Conservation (phyloP, 2,113 vertebrate species). For the Raphicerus campestris region DNA sequence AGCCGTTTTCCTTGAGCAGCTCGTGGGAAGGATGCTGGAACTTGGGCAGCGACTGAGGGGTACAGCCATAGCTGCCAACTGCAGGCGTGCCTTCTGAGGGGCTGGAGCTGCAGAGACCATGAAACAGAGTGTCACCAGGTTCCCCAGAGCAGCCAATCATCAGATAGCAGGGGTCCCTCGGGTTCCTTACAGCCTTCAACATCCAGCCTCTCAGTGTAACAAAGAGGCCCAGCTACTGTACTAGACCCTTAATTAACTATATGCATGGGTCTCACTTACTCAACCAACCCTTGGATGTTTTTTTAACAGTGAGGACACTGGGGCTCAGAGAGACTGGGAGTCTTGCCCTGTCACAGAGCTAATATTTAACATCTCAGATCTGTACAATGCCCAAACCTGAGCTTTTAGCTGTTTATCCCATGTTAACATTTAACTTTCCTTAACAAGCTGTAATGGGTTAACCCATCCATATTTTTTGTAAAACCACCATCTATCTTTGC, state of each 20-base stretch:
- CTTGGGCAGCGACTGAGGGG: constrained; percentile 97
- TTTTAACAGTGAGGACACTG: background rate
- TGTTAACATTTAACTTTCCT: background rate
- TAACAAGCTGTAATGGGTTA: background rate
- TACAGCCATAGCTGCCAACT: constrained; percentile 92
- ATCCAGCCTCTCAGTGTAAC: background rate
- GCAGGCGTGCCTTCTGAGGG: constrained; percentile 93
- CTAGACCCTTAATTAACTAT: background rate
- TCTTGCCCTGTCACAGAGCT: background rate
- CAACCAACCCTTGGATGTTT: background rate
- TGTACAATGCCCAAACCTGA: background rate
- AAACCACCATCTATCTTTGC: background rate
- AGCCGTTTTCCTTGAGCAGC: constrained; percentile 99
- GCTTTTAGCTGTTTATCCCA: background rate
- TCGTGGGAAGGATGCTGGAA: constrained; percentile 99
- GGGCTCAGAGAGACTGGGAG: background rate
- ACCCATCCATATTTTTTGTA: background rate
- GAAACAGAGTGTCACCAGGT: background rate
- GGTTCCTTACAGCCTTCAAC: background rate
- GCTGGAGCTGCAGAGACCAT: constrained; percentile 86
- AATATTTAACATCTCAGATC: background rate
- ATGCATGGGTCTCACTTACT: background rate
- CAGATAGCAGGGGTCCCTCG: background rate
- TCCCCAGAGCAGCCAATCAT: background rate
- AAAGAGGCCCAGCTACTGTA: background rate